Evolutionary conservation across 1,140 invertebrate species (phyloP).

Genomic region (Aradophagus sp.): DNA sequence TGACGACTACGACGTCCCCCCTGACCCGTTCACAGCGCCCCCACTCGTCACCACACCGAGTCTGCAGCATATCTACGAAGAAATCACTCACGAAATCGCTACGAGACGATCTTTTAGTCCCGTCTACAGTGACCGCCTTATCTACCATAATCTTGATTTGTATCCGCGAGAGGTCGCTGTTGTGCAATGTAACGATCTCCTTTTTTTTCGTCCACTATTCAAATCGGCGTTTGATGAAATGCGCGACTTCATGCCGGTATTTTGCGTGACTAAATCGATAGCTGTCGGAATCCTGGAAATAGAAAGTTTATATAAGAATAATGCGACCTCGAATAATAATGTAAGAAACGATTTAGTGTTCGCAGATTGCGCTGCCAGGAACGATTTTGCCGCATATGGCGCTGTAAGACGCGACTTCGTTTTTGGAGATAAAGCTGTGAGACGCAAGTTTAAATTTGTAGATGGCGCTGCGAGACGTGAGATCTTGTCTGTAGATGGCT

Average conservation of each 20-base stretch:
- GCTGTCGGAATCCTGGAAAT: constrained; percentile 62
- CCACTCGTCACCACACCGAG: neutral
- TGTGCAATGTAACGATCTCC: constrained; percentile 45
- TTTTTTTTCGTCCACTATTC: constrained; percentile 48
- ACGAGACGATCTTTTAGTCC: constrained; percentile 39
- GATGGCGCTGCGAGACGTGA: too few relatives aligned
- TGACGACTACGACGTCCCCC: constrained; percentile 35
- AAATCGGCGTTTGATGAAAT: constrained; percentile 15
- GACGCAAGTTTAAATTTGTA: too few relatives aligned
- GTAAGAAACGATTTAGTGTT: too few relatives aligned
- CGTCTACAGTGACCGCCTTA: constrained; percentile 66
- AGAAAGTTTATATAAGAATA: too few relatives aligned
- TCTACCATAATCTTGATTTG: constrained; percentile 61
- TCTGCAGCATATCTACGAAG: constrained; percentile 30
- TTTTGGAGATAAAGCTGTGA: too few relatives aligned
- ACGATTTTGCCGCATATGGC: too few relatives aligned
- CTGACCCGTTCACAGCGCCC: constrained; percentile 42
- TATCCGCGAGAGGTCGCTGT: constrained; percentile 57
- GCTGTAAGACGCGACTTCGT: too few relatives aligned
- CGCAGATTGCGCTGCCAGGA: too few relatives aligned
- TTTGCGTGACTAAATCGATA: constrained; percentile 58
- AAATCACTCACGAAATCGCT: neutral
- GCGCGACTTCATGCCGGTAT: constrained; percentile 62
- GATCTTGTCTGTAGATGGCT: too few relatives aligned
- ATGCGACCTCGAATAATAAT: too few relatives aligned